Base-by-base conservation (phyloP, 2,888 invertebrate species). In the Dyspetes luteomarginatus region DNA sequence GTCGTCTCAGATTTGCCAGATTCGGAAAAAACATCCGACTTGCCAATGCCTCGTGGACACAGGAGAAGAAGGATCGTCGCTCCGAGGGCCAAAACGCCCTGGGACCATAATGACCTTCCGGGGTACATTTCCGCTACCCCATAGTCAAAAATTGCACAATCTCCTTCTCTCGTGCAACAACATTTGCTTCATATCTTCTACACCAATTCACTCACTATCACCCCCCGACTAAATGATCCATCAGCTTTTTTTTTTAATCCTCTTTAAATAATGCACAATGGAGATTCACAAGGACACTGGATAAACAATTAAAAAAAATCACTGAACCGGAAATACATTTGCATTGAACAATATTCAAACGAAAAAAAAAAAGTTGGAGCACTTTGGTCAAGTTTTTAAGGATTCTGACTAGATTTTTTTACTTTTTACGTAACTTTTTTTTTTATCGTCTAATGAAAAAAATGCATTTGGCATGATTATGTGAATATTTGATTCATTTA, bases 81-180 rank as follows among this genome's bases (percentile, higher is more conserved):
- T 69, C 87, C 87, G 82, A 89, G 88, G 89, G 88, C 89, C 82
- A 86, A 62, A 77, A 88, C 82, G 89, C 88, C 88, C 89, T 85
- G 84, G 85, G 82, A 82, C 88, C 88, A 87, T 72, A 83, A 72
- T 82, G 85, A 88, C 86, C 85, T 90, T 87, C 88, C 88, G 84
- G 85, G 88, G 86, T 85, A 85, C 91, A 91, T 91, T 80, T 80
- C 83, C 80, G 84, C 89, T 89, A 91, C 90, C 91, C 90, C 91
- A 90, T 91, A 88, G 85, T 90, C 88, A 86, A 45, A 75, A 64
- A 55, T 43, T 83, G 75, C 76, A 75, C 62, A 19, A 78, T 82
- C 81, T 74, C 72, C 84, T 62, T 73, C 75, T 73, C 58, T 48
- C 60, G 30, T 79, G 69, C 81, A 55, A 36, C 76, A 67, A 71